Evolutionary conservation across 2,797 vertebrate genomes (phyloP).

Genomic region (Chlorospingus semifuscus): DNA sequence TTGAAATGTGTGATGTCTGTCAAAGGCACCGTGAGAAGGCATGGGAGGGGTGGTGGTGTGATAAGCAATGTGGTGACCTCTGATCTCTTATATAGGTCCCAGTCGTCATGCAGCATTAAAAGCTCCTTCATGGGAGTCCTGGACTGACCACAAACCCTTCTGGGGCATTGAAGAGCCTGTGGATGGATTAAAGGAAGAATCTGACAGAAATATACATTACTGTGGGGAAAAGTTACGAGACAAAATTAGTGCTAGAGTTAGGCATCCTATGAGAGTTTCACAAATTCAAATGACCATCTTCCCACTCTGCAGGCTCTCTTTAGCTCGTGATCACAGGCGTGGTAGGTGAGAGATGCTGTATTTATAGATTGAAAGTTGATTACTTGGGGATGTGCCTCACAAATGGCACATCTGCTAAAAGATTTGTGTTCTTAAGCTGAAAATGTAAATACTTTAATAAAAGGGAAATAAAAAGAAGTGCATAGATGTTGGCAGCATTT

Average conservation of each 20-base stretch:
- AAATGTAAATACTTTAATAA: not conserved
- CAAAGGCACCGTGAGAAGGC: not conserved
- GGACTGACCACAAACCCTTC: not conserved
- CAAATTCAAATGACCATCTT: constrained; percentile 1
- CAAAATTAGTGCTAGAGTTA: not conserved
- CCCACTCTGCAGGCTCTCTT: not conserved
- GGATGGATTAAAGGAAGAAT: not conserved
- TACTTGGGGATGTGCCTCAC: not conserved
- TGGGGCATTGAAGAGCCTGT: rapidly evolving
- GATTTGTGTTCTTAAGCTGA: not conserved
- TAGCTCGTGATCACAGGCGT: not conserved
- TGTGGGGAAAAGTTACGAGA: not conserved
- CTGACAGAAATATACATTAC: not conserved
- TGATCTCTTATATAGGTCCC: not conserved
- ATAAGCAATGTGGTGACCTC: not conserved
- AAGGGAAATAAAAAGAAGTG: not conserved
- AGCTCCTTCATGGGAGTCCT: not conserved
- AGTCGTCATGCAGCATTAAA: not conserved
- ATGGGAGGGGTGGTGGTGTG: rapidly evolving
- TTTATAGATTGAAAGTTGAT: not conserved
- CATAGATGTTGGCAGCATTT: not conserved
- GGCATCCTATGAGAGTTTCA: not conserved
- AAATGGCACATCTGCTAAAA: not conserved
- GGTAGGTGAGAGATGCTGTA: not conserved
- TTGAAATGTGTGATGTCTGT: not conserved